phyloP scores from a whole-genome alignment of 2,888 invertebrate species.

The Cyrtodaria siliqua region DNA sequence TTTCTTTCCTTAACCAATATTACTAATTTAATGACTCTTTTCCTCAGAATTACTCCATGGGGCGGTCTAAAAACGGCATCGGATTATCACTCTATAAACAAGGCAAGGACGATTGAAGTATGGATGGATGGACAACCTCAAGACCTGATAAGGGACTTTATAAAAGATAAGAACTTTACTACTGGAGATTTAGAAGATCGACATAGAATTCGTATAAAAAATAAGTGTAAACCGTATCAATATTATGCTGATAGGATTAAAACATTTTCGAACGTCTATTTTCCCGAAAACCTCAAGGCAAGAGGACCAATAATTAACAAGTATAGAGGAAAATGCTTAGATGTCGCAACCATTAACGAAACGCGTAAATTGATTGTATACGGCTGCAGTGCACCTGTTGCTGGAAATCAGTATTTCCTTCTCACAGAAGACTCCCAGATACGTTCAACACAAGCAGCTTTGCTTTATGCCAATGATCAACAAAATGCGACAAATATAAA shows the following conservation, averaged over 20 bases:
- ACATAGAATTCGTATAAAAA: too few relatives aligned
- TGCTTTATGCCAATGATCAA: neutral
- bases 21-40: too few relatives aligned
- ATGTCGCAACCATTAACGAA: too few relatives aligned
- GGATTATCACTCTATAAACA: constrained; percentile 30
- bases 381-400: constrained; percentile 12
- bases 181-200: too few relatives aligned
- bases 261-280: constrained; percentile 33
- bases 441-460: constrained; percentile 8
- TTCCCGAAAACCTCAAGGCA: constrained; percentile 11
- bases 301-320: constrained; percentile 18
- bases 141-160: constrained; percentile 12
- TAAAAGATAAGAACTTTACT: too few relatives aligned
- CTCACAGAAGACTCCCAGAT: too few relatives aligned
- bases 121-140: constrained; percentile 18
- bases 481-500: neutral
- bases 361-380: constrained; percentile 24
- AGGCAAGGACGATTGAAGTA: too few relatives aligned
- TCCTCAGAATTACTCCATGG: constrained; percentile 49
- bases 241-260: constrained; percentile 26
- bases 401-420: constrained; percentile 39
- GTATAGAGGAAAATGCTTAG: constrained; percentile 12
- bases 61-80: constrained; percentile 16
- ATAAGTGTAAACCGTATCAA: too few relatives aligned
- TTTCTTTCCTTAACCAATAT: too few relatives aligned